phyloP scores from a whole-genome alignment of 2,888 invertebrate species.

The Drosophila flavopinicola region DNA sequence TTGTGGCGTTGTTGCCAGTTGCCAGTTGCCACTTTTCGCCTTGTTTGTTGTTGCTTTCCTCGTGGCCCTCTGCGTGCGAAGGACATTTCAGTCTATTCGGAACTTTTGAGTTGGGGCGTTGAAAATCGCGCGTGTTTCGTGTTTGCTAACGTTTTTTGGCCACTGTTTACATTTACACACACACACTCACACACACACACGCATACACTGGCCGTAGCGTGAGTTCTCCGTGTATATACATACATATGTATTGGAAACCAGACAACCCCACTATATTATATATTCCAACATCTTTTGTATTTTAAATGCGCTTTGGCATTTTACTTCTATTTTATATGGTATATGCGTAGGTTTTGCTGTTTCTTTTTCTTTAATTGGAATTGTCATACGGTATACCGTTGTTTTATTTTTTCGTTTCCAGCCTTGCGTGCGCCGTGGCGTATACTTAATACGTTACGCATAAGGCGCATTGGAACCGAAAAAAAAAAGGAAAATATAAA shows the following conservation, averaged over 20 bases:
- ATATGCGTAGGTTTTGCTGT: background rate
- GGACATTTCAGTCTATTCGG: constrained; percentile 79
- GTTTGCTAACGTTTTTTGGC: constrained; percentile 38
- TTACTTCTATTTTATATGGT: background rate
- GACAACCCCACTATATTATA: constrained; percentile 11
- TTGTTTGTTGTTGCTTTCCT: constrained; percentile 34
- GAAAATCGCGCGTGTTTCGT: constrained; percentile 66
- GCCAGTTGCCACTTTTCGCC: constrained; percentile 45
- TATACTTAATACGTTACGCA: constrained; percentile 65
- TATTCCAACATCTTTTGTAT: constrained; percentile 22
- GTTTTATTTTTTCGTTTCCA: background rate
- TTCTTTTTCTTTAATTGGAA: constrained; percentile 30
- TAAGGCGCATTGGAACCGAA: constrained; percentile 37
- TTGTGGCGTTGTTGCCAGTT: constrained; percentile 47
- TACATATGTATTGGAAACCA: too few species aligned
- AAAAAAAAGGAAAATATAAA: background rate
- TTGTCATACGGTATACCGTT: constrained; percentile 16
- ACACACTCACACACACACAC: constrained; percentile 16
- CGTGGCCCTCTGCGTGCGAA: constrained; percentile 62
- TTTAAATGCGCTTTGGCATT: constrained; percentile 22
- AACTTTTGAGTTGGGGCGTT: constrained; percentile 81
- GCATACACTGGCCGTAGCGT: constrained; percentile 2
- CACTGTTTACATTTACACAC: constrained; percentile 22
- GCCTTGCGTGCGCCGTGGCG: constrained; percentile 38
- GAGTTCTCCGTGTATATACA: constrained; percentile 6